A percentile compares a stretch with the other conserved stretches of the same genome.
Conservation (phyloP, 64 coral and sea anemone species). For the Montipora efflorescens region DNA sequence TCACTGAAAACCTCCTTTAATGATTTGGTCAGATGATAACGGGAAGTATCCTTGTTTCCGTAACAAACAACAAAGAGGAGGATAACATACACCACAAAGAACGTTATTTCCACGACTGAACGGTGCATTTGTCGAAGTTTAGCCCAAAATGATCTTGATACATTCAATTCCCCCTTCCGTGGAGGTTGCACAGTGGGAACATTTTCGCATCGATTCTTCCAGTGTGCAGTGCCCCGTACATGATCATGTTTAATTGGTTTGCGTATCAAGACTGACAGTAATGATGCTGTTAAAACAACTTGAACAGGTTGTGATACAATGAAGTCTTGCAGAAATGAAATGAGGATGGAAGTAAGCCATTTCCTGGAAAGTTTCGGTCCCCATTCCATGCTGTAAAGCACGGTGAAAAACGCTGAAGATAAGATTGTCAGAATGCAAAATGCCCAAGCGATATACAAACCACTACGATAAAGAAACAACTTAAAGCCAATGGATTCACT, state of each 20-base stretch:
- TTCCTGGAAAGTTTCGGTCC: constrained; percentile 72
- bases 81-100: constrained; percentile 62
- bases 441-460: constrained; percentile 78
- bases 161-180: not conserved
- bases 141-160: constrained; percentile 18
- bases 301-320: constrained; percentile 61
- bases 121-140: constrained; percentile 60
- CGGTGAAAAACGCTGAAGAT: constrained; percentile 55
- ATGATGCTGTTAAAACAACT: constrained; percentile 52
- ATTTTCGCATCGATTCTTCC: not conserved
- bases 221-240: not conserved
- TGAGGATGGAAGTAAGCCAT: constrained; percentile 76
- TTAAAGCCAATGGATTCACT: not conserved
- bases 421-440: constrained; percentile 62
- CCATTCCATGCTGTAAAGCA: constrained; percentile 83
- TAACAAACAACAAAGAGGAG: constrained; percentile 84
- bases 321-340: constrained; percentile 77
- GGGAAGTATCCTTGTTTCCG: constrained; percentile 62
- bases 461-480: constrained; percentile 39
- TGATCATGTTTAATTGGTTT: constrained; percentile 35
- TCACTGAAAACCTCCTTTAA: constrained; percentile 47
- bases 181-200: not conserved
- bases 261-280: constrained; percentile 47
- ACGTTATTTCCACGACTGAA: constrained; percentile 43
- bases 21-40: constrained; percentile 61